Percentiles rank a stretch among this genome's conserved stretches.
These are phyloP conservation scores for Plagodis pulveraria DNA, from an alignment of 2,888 invertebrate species.

Conservation along the genomic window DNA sequence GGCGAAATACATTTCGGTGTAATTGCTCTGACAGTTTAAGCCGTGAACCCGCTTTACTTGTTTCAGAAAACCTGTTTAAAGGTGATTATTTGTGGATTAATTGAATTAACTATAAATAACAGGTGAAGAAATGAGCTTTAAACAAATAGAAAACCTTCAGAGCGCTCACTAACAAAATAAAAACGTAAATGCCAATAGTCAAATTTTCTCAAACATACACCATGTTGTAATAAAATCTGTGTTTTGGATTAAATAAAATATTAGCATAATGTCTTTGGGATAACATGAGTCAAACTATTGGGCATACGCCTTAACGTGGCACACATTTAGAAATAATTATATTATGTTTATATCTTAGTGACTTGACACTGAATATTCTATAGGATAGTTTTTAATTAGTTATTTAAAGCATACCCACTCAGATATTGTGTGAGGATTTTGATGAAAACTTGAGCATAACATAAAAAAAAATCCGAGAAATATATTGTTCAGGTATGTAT, in stretches of 20 bases:
- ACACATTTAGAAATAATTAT: no score
- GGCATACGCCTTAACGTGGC: no score
- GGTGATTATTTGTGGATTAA: constrained; percentile 27
- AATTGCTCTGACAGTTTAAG: constrained; percentile 27
- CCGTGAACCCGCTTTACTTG: constrained; percentile 25
- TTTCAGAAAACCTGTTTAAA: constrained; percentile 24
- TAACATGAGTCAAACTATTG: no score
- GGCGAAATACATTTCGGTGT: constrained; percentile 25
- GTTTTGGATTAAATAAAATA: neutral
- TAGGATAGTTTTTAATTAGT: no score
- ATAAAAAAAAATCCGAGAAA: no score
- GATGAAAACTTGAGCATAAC: no score
- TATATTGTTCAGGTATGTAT: no score
- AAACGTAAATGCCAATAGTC: neutral
- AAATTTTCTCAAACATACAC: neutral
- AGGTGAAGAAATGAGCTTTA: constrained; percentile 9
- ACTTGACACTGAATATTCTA: no score
- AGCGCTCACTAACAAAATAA: constrained; percentile 8
- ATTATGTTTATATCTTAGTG: no score
- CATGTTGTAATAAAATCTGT: no score
- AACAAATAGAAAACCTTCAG: constrained; percentile 12
- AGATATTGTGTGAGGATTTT: no score
- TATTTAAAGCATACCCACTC: no score
- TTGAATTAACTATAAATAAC: constrained; percentile 27
- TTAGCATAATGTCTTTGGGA: constrained; percentile 3